phyloP scores from a whole-genome alignment of 2,113 vertebrate genomes.

The Poeciliopsis prolifica region DNA sequence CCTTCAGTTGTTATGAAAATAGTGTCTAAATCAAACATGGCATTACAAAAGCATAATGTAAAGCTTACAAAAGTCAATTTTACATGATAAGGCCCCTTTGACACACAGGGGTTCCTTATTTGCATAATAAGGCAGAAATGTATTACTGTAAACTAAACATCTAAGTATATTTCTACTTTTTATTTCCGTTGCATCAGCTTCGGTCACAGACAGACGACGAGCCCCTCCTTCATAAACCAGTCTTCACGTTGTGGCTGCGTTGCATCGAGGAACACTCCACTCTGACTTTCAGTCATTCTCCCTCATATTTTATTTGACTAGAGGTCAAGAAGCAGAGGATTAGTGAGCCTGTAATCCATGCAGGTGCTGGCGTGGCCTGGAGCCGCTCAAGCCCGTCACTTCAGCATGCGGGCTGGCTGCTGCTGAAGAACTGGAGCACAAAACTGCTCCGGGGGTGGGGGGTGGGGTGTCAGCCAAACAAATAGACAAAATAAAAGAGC shows the following conservation, averaged over 20 bases:
- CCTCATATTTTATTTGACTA: constrained; percentile 55
- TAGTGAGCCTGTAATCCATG: constrained; percentile 55
- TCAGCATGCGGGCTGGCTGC: constrained; percentile 69
- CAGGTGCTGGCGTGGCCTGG: constrained; percentile 61
- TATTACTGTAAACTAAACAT: too few species aligned
- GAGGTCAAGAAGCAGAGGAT: constrained; percentile 67
- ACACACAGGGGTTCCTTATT: too few species aligned
- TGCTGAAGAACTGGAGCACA: constrained; percentile 59
- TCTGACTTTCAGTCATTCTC: constrained; percentile 47
- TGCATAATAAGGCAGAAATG: too few species aligned
- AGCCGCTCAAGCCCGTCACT: constrained; percentile 47
- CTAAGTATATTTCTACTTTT: too few species aligned
- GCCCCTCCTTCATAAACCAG: neutral
- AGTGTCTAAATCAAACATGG: too few species aligned
- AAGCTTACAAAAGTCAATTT: too few species aligned
- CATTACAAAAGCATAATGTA: too few species aligned
- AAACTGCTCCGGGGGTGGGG: constrained; percentile 60
- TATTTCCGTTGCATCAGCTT: too few species aligned
- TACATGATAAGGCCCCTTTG: too few species aligned
- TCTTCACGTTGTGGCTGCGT: constrained; percentile 29
- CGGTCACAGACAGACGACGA: neutral
- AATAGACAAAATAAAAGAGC: constrained; percentile 77
- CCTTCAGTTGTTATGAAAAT: too few species aligned
- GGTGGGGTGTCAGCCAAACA: constrained; percentile 74
- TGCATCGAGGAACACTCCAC: constrained; percentile 31